Evolutionary conservation across 2,113 vertebrate species (phyloP).

Genomic region (Tachysurus vachellii): DNA sequence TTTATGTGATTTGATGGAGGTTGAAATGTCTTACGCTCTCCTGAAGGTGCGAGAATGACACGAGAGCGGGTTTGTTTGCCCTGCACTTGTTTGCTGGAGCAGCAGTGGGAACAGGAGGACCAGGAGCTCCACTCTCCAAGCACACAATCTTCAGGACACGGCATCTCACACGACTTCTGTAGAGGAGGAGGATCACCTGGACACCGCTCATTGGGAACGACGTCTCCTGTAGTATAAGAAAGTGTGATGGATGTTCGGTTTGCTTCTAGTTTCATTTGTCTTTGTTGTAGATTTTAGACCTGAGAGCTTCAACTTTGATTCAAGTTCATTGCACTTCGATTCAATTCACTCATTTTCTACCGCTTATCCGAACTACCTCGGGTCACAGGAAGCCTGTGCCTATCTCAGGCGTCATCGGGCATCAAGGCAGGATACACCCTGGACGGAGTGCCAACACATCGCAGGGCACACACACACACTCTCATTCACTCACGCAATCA

Average conservation of each 20-base stretch:
- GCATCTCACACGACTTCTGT: constrained; percentile 72
- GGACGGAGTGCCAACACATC: no score
- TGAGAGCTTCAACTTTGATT: background rate
- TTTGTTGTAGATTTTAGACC: background rate
- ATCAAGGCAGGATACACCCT: no score
- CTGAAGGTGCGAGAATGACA: constrained; percentile 76
- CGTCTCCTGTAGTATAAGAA: constrained; percentile 69
- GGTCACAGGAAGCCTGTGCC: no score
- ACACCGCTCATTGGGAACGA: constrained; percentile 71
- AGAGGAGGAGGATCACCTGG: constrained; percentile 64
- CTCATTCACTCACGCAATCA: no score
- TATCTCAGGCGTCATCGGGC: no score
- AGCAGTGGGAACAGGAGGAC: constrained; percentile 81
- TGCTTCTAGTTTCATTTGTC: background rate
- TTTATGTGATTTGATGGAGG: constrained; percentile 13
- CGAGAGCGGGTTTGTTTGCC: constrained; percentile 79
- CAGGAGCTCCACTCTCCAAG: constrained; percentile 77
- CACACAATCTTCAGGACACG: constrained; percentile 79
- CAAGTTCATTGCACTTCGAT: background rate
- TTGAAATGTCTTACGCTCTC: constrained; percentile 69
- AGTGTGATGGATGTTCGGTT: background rate
- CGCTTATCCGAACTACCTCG: no score
- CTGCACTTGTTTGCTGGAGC: constrained; percentile 75
- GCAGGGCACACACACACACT: no score
- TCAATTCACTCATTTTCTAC: no score